Percentiles rank a stretch among this genome's conserved stretches.
Evolutionary conservation across 2,888 invertebrate species (phyloP).

Genomic region (Ormyrus pomaceus): DNA sequence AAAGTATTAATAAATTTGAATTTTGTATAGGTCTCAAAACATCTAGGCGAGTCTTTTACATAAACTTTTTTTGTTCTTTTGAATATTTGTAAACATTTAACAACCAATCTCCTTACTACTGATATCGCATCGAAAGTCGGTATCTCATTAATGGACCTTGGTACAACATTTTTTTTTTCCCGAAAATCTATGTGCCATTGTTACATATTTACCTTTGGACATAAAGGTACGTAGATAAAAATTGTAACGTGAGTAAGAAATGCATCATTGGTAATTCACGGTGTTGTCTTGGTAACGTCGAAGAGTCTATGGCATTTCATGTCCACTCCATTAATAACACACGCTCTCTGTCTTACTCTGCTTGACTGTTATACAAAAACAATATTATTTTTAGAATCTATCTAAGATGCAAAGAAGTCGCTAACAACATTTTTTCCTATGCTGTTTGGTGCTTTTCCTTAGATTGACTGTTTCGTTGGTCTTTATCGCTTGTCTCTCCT

Average conservation of each 20-base stretch:
- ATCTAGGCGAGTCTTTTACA: slow-evolving; percentile 52
- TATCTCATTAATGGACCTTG: slow-evolving; percentile 60
- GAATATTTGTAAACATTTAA: slow-evolving; percentile 57
- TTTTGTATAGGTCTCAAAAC: slow-evolving; percentile 55
- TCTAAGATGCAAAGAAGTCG: slow-evolving; percentile 61
- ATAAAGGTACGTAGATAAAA: slow-evolving; percentile 61
- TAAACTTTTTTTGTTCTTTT: slow-evolving; percentile 58
- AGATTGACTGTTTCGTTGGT: slow-evolving; percentile 84
- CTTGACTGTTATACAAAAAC: slow-evolving; percentile 63
- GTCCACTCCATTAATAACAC: slow-evolving; percentile 63
- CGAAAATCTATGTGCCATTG: slow-evolving; percentile 44
- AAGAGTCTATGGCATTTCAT: slow-evolving; percentile 63
- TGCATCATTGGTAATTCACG: slow-evolving; percentile 63
- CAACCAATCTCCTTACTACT: slow-evolving; percentile 46
- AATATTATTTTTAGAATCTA: slow-evolving; percentile 61
- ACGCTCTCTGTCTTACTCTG: slow-evolving; percentile 63
- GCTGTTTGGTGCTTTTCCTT: slow-evolving; percentile 81
- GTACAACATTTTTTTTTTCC: slow-evolving; percentile 49
- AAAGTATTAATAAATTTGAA: slow-evolving; percentile 53
- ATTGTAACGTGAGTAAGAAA: slow-evolving; percentile 63
- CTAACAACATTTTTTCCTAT: slow-evolving; percentile 75
- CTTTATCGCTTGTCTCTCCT: slow-evolving; percentile 84
- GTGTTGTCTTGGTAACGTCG: slow-evolving; percentile 62
- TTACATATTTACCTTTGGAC: slow-evolving; percentile 53
- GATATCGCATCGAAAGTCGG: slow-evolving; percentile 54